phyloP scores from a whole-genome alignment of 2,888 invertebrate genomes.

The Abscondita cerata region DNA sequence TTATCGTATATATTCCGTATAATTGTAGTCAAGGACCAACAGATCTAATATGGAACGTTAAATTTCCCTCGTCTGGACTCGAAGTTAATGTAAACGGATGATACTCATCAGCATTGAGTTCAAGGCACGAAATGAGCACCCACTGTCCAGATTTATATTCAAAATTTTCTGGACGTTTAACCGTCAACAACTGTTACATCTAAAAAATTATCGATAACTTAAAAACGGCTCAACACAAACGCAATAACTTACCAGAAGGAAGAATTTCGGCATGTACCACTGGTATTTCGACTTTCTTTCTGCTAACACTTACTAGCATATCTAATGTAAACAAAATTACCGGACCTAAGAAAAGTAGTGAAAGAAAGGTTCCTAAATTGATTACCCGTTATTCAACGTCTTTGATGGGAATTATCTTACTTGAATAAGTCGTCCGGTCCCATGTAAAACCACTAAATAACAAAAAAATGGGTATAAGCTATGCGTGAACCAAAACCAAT shows the following conservation, averaged over 20 bases:
- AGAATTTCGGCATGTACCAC: slow-evolving; percentile 63
- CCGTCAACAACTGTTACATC: slow-evolving; percentile 66
- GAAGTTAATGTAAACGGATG: slow-evolving; percentile 69
- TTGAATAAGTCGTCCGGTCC: slow-evolving; percentile 64
- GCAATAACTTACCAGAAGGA: slow-evolving; percentile 64
- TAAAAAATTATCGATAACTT: slow-evolving; percentile 46
- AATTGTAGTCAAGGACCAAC: slow-evolving; percentile 68
- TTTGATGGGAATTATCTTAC: too few species aligned
- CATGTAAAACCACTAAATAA: slow-evolving; percentile 65
- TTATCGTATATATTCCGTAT: slow-evolving; percentile 57
- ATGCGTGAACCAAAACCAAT: slow-evolving; percentile 67
- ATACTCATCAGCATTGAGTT: slow-evolving; percentile 63
- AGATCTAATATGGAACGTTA: slow-evolving; percentile 66
- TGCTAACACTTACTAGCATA: slow-evolving; percentile 61
- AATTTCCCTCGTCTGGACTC: slow-evolving; percentile 65
- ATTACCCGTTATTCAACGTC: too few species aligned
- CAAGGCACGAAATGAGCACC: slow-evolving; percentile 65
- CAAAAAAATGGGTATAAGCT: slow-evolving; percentile 64
- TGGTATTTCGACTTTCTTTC: slow-evolving; percentile 66
- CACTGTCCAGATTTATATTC: slow-evolving; percentile 70
- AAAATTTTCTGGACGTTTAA: slow-evolving; percentile 65
- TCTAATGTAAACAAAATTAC: slow-evolving; percentile 64
- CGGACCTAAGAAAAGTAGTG: slow-evolving; percentile 65
- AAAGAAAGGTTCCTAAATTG: slow-evolving; percentile 62
- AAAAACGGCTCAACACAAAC: too few species aligned